Evolutionary conservation across 2,797 vertebrate genomes (phyloP).

Genomic region (Hybognathus amarus): DNA sequence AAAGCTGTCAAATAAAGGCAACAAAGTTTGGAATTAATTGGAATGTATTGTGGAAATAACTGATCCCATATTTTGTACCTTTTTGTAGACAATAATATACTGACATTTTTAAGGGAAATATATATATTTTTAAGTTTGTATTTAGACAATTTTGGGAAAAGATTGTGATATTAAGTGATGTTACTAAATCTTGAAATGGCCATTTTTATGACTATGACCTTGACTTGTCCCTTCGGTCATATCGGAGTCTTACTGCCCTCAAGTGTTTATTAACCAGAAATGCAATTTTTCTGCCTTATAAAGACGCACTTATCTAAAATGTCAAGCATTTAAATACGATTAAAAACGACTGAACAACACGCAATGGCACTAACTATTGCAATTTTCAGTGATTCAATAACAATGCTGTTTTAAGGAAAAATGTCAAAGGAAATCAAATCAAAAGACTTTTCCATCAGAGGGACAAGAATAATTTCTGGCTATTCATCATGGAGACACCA

Average conservation of each 20-base stretch:
- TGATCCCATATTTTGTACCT: neutral
- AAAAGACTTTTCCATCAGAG: neutral
- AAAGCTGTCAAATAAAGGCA: neutral
- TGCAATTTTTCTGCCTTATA: conserved; percentile 54
- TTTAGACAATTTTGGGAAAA: neutral
- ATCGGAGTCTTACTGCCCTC: conserved; percentile 63
- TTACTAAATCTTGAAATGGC: neutral
- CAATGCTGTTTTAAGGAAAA: neutral
- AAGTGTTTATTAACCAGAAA: conserved; percentile 64
- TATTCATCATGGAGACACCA: neutral
- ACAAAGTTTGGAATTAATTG: neutral
- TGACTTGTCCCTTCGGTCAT: neutral
- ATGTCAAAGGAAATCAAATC: neutral
- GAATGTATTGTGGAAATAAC: neutral
- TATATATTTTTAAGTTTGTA: neutral
- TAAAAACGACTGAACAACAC: neutral
- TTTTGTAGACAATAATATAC: neutral
- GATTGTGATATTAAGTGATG: neutral
- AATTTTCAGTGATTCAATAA: neutral
- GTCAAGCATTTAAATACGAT: neutral
- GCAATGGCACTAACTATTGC: neutral
- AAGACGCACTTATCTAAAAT: neutral
- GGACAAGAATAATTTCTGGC: neutral
- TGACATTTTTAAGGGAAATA: neutral
- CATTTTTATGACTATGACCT: neutral